phyloP scores from a whole-genome alignment of 2,888 invertebrate species.

The Tachina lurida region DNA sequence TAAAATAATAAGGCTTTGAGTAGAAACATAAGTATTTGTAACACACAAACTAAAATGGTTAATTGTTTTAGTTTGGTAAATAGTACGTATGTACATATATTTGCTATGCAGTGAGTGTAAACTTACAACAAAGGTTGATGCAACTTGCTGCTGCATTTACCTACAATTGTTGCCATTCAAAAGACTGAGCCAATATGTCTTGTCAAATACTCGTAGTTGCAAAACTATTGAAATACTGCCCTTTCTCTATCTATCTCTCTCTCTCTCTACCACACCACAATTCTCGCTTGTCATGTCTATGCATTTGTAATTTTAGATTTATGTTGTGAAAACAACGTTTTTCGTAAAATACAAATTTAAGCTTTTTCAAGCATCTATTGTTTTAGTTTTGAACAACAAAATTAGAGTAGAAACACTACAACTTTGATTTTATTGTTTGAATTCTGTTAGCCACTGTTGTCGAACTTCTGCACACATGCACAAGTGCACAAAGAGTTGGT shows the following conservation, averaged over 20 bases:
- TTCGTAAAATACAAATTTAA: constrained; percentile 43
- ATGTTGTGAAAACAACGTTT: constrained; percentile 27
- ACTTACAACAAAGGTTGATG: constrained; percentile 35
- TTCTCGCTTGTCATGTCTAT: not conserved
- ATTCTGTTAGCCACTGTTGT: constrained; percentile 43
- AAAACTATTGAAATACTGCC: not conserved
- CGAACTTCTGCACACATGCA: not conserved
- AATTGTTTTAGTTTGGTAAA: constrained; percentile 62
- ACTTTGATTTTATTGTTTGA: constrained; percentile 21
- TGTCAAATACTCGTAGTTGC: constrained; percentile 21
- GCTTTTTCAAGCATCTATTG: constrained; percentile 53
- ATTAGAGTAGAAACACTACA: constrained; percentile 33
- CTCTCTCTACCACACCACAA: no score
- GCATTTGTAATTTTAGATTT: constrained; percentile 28
- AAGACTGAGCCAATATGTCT: constrained; percentile 5
- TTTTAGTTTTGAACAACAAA: constrained; percentile 52
- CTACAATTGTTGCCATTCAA: constrained; percentile 27
- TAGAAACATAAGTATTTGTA: constrained; percentile 15
- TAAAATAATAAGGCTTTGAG: constrained; percentile 11
- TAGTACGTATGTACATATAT: constrained; percentile 22
- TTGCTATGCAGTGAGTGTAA: constrained; percentile 29
- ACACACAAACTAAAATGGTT: constrained; percentile 35
- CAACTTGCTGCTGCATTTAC: constrained; percentile 2
- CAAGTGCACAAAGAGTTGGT: constrained; percentile 30
- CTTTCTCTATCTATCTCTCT: constrained; percentile 1